These are phyloP conservation scores for Sebastes jordani DNA, from an alignment of 2,797 vertebrate species.

Conservation along the genomic window DNA sequence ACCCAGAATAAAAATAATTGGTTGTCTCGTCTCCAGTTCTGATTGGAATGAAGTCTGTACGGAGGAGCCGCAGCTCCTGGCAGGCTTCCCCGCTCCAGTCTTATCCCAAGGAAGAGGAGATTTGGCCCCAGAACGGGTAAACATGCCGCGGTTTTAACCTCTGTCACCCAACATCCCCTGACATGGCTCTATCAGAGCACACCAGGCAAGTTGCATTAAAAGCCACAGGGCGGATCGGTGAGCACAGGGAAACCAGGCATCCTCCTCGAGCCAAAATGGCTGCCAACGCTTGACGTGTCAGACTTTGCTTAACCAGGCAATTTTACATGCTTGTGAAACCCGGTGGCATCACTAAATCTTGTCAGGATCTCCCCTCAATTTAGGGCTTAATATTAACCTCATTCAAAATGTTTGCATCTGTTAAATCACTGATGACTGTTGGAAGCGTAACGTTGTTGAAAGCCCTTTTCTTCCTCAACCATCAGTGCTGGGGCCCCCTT, in stretches of 20 bases:
- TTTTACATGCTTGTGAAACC: conserved; percentile 14
- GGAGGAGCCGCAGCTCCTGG: conserved; percentile 60
- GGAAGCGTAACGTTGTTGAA: conserved; percentile 1
- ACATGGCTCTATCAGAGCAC: conserved; percentile 33
- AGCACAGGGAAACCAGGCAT: background rate
- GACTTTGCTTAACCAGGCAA: conserved; percentile 11
- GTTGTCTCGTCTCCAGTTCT: conserved; percentile 65
- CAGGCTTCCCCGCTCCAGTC: conserved; percentile 18
- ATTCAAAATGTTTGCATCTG: conserved; percentile 38
- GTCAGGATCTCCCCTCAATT: conserved; percentile 40
- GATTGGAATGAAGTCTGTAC: conserved; percentile 61
- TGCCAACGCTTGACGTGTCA: background rate
- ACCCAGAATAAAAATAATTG: conserved; percentile 79
- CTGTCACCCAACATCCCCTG: conserved; percentile 50
- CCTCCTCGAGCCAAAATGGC: conserved; percentile 26
- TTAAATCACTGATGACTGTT: conserved; percentile 23
- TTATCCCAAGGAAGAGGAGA: conserved; percentile 53
- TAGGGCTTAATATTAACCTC: conserved; percentile 36
- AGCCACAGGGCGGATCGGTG: conserved; percentile 15
- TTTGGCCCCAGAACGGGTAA: conserved; percentile 37
- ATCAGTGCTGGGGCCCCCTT: background rate
- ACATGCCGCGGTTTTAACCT: conserved; percentile 55
- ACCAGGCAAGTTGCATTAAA: conserved; percentile 26
- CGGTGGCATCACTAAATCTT: conserved; percentile 20
- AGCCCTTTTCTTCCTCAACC: background rate